Conservation (phyloP, 2,797 vertebrate species). For the Benthosema pterotum region DNA sequence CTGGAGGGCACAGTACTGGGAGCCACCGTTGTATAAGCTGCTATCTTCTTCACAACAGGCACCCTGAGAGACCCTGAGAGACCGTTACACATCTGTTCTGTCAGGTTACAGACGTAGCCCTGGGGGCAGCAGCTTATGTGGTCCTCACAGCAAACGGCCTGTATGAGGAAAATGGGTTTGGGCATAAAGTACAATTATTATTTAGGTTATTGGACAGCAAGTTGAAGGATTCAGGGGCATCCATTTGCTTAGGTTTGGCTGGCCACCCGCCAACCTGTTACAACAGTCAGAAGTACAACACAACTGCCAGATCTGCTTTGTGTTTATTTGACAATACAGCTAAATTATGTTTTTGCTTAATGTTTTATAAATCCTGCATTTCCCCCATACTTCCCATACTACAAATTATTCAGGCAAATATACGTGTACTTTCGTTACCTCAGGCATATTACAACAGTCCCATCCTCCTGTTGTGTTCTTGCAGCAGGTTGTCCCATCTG, state of each 20-base stretch:
- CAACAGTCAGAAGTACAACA: neutral
- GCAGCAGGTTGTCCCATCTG: slow-evolving; percentile 75
- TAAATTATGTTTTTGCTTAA: too few species aligned
- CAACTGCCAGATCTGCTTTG: neutral
- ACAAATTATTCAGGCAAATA: too few species aligned
- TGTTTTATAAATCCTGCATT: too few species aligned
- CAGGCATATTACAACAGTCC: slow-evolving; percentile 72
- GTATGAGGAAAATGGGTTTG: neutral
- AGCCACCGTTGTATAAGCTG: slow-evolving; percentile 3
- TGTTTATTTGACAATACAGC: too few species aligned
- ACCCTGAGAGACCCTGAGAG: slow-evolving; percentile 10
- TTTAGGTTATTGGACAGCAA: too few species aligned
- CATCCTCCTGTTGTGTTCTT: slow-evolving; percentile 53
- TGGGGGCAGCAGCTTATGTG: slow-evolving; percentile 88
- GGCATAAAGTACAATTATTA: too few species aligned
- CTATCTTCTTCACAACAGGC: slow-evolving; percentile 43
- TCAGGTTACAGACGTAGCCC: slow-evolving; percentile 59
- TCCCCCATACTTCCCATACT: too few species aligned
- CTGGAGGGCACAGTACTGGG: too few species aligned
- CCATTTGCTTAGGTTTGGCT: too few species aligned
- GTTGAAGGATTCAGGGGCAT: too few species aligned
- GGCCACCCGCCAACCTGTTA: too few species aligned
- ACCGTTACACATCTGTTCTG: slow-evolving; percentile 21
- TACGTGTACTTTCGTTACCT: slow-evolving; percentile 40
- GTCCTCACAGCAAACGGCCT: slow-evolving; percentile 82